phyloP scores from a whole-genome alignment of 2,113 vertebrate genomes.

The Ctenomys sociabilis region DNA sequence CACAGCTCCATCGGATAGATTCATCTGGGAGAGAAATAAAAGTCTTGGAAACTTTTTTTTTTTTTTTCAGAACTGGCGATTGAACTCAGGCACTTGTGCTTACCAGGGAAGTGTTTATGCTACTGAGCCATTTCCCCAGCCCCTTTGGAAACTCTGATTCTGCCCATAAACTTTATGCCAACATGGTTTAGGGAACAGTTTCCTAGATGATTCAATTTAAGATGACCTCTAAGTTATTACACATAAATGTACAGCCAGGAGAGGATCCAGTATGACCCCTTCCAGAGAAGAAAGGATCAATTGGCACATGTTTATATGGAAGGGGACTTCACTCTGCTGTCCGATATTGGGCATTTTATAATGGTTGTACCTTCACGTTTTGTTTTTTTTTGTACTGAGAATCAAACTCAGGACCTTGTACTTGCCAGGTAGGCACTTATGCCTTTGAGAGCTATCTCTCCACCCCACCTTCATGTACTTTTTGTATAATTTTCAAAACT shows the following conservation, averaged over 20 bases:
- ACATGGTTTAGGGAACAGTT: background rate
- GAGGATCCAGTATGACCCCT: background rate
- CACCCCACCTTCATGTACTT: background rate
- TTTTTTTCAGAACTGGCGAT: no score
- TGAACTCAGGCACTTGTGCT: no score
- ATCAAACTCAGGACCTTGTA: no score
- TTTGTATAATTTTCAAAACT: slow-evolving; percentile 47
- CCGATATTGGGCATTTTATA: background rate
- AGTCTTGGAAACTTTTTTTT: background rate
- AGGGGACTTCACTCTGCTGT: background rate
- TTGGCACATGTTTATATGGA: background rate
- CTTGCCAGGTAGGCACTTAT: no score
- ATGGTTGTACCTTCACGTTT: background rate
- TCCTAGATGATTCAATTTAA: slow-evolving; percentile 1
- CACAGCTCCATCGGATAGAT: background rate
- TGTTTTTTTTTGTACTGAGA: no score
- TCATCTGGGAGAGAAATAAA: background rate
- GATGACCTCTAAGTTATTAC: background rate
- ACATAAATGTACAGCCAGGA: background rate
- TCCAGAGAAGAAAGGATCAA: background rate
- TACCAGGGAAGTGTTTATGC: no score
- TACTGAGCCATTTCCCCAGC: no score
- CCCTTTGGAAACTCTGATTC: no score
- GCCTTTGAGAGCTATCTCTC: no score
- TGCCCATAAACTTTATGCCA: background rate